A percentile compares a stretch with the other conserved stretches of the same genome.
These are phyloP conservation scores for Hippopotamyrus pictus DNA, from an alignment of 2,797 vertebrate genomes.

Conservation along the genomic window DNA sequence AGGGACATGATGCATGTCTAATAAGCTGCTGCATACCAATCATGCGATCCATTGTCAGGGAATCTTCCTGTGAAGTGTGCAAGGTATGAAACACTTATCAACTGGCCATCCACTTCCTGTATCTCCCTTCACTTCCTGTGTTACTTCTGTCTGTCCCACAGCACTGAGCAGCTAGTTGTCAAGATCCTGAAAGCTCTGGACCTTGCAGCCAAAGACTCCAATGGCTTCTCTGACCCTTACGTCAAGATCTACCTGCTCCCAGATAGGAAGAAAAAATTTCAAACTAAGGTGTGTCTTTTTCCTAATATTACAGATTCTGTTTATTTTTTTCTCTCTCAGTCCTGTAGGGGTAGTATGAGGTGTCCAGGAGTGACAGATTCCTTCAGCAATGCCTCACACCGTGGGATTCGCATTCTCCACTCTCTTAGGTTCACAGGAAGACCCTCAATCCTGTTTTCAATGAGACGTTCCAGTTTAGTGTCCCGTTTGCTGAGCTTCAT, in stretches of 20 bases:
- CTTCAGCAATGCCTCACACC: neutral
- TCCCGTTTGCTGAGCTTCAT: conserved; percentile 81
- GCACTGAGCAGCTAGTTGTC: conserved; percentile 84
- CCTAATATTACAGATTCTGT: conserved; percentile 14
- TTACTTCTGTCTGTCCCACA: conserved; percentile 29
- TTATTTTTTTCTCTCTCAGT: conserved; percentile 37
- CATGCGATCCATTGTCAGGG: neutral
- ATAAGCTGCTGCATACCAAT: conserved; percentile 3
- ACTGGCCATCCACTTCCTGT: neutral
- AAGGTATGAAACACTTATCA: neutral
- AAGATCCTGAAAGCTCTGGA: conserved; percentile 84
- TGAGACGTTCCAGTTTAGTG: conserved; percentile 85
- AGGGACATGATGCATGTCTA: neutral
- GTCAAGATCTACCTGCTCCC: conserved; percentile 91
- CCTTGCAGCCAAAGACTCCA: conserved; percentile 84
- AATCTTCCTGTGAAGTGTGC: neutral
- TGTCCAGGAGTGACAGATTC: conserved; percentile 22
- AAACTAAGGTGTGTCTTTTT: conserved; percentile 75
- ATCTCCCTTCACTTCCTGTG: neutral
- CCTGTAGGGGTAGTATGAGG: conserved; percentile 12
- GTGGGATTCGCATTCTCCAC: neutral
- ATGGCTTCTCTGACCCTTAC: conserved; percentile 85
- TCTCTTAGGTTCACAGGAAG: conserved; percentile 77
- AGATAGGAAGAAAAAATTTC: conserved; percentile 90
- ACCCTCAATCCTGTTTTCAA: conserved; percentile 88